Percentiles rank a stretch among this genome's conserved stretches.
phyloP scores from a whole-genome alignment of 2,113 vertebrate species.

The Trichechus manatus region DNA sequence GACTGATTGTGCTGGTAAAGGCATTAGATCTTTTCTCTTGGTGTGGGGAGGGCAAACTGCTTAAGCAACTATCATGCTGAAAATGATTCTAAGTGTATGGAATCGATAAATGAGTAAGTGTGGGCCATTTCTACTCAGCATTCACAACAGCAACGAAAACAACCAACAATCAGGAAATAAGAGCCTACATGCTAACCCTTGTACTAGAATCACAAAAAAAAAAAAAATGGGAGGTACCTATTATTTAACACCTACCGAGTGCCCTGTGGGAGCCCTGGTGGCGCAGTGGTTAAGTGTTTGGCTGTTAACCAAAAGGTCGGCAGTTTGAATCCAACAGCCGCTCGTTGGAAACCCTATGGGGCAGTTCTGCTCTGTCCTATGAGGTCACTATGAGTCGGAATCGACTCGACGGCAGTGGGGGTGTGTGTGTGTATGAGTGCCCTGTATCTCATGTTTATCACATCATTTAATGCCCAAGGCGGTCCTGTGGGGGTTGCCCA shows the following conservation, averaged over 20 bases:
- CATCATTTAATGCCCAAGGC: not conserved
- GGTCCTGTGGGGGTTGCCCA: not conserved
- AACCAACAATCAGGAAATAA: not conserved
- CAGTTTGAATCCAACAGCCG: not conserved
- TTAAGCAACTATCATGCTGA: not conserved
- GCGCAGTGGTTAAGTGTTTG: no score
- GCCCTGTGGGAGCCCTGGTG: not conserved
- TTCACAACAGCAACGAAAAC: not conserved
- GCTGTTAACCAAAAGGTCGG: no score
- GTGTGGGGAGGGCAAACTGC: not conserved
- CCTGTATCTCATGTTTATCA: not conserved
- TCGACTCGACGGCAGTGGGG: not conserved
- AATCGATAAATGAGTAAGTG: not conserved
- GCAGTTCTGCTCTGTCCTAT: not conserved
- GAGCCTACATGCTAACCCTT: not conserved
- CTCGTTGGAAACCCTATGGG: not conserved
- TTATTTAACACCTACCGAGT: not conserved
- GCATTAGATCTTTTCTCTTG: not conserved
- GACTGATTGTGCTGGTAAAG: not conserved
- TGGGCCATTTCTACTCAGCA: not conserved
- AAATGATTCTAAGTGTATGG: not conserved
- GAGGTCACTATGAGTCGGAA: not conserved
- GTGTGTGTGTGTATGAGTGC: not conserved
- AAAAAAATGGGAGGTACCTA: not conserved
- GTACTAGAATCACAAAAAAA: not conserved